Base-by-base conservation (phyloP, 2,113 vertebrate genomes). In the Phrynocephalus versicolor region DNA sequence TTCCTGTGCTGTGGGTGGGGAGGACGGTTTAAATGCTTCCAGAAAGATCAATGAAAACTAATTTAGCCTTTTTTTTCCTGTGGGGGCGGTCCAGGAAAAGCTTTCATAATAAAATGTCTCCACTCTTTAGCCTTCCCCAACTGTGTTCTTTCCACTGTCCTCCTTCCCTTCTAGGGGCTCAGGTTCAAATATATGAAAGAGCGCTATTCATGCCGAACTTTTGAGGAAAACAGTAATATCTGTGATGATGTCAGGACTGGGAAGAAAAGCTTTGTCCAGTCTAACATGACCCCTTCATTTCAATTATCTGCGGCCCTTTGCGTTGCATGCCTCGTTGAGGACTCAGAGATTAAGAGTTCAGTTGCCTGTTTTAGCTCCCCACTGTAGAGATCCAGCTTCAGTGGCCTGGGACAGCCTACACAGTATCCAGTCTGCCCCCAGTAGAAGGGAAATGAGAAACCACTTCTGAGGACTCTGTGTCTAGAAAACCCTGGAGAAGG, bases 41-140 rank as follows among this genome's bases (percentile, higher is more conserved):
- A 88, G 82, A 88, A 88, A 88, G 76, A 84, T 84, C 87, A 84
- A 75, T 88, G 82, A 80, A 88, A 84, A 88, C 87, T 84, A 80
- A 84, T 88, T 88, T 67, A 60, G 70, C 60, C 65, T 84, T 88
- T 51, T 80, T 67, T 51, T 80, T 67, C 70, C 55, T 65, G 39
- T 39, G 19, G 62, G 57, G 30, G 60, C 57, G 37, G 70, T 41
- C 76, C 39, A 21, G 51, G 85, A 45, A 65, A 80, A 74, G 82
- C 69, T 33, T 75, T 57, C 35, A 13, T 84, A 80, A 88, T 19
- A 10, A 80, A 69, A 2, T n/a, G 7, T 15, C 2, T 1, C 4
- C 7, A 30, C 15, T 65, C 8, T 9, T 14, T 35, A 2, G 74
- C 8, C 9, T 15, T 6, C 55, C 23, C 35, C n/a, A n/a, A n/a